phyloP scores from a whole-genome alignment of 2,888 invertebrate genomes.

The Syritta pipiens region DNA sequence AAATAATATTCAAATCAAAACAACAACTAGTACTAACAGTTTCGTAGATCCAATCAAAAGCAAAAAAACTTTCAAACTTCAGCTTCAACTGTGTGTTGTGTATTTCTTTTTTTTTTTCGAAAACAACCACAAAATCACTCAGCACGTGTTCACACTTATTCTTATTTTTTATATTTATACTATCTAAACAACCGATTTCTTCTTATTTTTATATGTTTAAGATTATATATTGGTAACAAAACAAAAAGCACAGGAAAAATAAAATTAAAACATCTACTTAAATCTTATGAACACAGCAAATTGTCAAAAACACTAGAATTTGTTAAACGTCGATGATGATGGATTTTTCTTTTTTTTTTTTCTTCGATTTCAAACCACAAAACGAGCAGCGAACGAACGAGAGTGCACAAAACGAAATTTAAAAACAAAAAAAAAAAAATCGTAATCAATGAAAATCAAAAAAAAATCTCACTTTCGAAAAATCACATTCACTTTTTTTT shows the following conservation, averaged over 20 bases:
- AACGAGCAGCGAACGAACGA: constrained; percentile 6
- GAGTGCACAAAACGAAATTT: background rate
- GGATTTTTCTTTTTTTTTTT: background rate
- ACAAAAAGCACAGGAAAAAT: constrained; percentile 27
- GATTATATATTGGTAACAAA: constrained; percentile 20
- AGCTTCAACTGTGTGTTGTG: too few relatives aligned
- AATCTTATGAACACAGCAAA: constrained; percentile 62
- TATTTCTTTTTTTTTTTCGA: too few relatives aligned
- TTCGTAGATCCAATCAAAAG: too few relatives aligned
- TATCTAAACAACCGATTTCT: constrained; percentile 49
- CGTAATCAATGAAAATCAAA: background rate
- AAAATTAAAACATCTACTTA: constrained; percentile 34
- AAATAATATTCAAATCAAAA: too few relatives aligned
- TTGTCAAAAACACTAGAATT: constrained; percentile 47
- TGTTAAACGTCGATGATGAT: too few relatives aligned
- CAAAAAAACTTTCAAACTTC: too few relatives aligned
- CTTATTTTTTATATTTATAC: constrained; percentile 7
- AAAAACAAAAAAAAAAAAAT: too few relatives aligned
- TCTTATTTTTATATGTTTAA: constrained; percentile 34
- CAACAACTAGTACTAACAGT: too few relatives aligned
- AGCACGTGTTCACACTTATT: constrained; percentile 49
- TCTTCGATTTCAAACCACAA: constrained; percentile 17
- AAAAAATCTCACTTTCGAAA: constrained; percentile 47
- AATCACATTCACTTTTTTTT: constrained; percentile 63
- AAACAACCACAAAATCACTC: background rate